These are phyloP conservation scores for Delphinus delphis DNA, from an alignment of 2,113 vertebrate genomes.

Conservation along the genomic window DNA sequence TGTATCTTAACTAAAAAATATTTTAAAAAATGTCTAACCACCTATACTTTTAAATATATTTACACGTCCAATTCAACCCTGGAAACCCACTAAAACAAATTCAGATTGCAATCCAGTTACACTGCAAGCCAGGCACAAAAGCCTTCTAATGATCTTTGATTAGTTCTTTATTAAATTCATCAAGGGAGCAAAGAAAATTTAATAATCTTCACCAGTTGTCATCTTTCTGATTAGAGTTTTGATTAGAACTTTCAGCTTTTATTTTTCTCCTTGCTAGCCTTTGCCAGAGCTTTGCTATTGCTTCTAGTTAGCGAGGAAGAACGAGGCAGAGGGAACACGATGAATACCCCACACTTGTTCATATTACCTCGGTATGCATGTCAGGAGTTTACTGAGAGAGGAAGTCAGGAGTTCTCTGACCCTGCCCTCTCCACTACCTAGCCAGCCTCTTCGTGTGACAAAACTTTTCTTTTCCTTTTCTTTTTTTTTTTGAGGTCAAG, in stretches of 20 bases:
- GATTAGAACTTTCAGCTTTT: conserved; percentile 91
- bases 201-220: conserved; percentile 95
- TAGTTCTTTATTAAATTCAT: conserved; percentile 99
- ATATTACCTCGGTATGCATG: neutral
- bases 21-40: conserved; percentile 53
- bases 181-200: conserved; percentile 95
- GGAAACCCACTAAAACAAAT: conserved; percentile 84
- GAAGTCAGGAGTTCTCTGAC: neutral
- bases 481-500: neutral
- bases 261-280: conserved; percentile 84
- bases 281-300: conserved; percentile 77
- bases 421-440: neutral
- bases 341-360: conserved; percentile 48
- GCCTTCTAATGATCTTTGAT: conserved; percentile 99
- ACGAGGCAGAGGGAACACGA: conserved; percentile 57
- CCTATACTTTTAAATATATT: conserved; percentile 81
- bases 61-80: conserved; percentile 78
- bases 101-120: conserved; percentile 86
- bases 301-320: conserved; percentile 62
- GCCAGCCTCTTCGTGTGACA: neutral
- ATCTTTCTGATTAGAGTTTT: conserved; percentile 97
- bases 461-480: neutral
- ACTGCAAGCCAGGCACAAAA: conserved; percentile 88
- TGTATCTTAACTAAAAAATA: conserved; percentile 80
- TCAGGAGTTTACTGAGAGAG: neutral